Conservation (phyloP, 2,113 vertebrate species). For the Nerophis lumbriciformis region DNA sequence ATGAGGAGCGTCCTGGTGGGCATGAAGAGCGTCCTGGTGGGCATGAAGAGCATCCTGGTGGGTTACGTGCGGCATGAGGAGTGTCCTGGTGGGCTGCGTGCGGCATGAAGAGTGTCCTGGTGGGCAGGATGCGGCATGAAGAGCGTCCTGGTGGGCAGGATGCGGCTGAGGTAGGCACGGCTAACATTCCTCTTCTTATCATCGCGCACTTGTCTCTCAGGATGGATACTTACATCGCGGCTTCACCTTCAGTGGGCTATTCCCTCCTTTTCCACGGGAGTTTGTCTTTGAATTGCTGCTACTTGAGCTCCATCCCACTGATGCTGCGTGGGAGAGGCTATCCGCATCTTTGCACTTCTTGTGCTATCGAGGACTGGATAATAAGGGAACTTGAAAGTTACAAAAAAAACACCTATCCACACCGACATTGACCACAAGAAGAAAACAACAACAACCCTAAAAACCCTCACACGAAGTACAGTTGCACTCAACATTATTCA, state of each 20-base stretch:
- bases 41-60: too few species aligned
- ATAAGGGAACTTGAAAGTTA: background rate
- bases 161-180: slow-evolving; percentile 1
- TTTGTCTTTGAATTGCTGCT: background rate
- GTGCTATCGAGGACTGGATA: background rate
- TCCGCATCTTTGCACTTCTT: background rate
- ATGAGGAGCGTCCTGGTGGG: background rate
- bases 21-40: too few species aligned
- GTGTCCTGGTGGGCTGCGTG: background rate
- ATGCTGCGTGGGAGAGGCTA: background rate
- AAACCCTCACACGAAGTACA: too few species aligned
- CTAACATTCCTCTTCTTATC: background rate
- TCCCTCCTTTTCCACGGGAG: background rate
- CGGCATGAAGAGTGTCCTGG: too few species aligned
- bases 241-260: background rate
- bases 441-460: too few species aligned
- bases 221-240: too few species aligned
- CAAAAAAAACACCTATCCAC: too few species aligned
- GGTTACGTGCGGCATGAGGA: background rate
- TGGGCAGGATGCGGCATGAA: too few species aligned
- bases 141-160: background rate
- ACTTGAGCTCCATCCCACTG: background rate
- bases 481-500: too few species aligned
- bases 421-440: too few species aligned
- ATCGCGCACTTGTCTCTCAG: background rate